Percentiles rank a stretch among this genome's conserved stretches.
Conservation (phyloP, 2,797 vertebrate species). For the Peromyscus nudipes region DNA sequence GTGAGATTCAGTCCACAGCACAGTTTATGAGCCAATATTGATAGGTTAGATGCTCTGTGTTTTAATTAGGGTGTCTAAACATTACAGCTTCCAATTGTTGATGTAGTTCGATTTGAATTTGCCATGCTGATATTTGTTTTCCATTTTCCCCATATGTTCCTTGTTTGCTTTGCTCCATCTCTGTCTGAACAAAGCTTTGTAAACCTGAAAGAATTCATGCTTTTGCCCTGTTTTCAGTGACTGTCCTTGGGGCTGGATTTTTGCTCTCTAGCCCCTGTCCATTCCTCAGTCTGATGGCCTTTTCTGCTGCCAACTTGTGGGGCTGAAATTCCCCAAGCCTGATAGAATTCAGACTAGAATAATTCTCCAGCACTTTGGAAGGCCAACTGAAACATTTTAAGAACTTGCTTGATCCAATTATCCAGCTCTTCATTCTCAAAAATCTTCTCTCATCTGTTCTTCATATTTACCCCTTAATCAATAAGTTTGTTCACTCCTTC, state of each 20-base stretch:
- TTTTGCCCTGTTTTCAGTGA: neutral
- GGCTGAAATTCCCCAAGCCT: neutral
- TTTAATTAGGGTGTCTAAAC: conserved; percentile 38
- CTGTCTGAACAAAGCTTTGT: neutral
- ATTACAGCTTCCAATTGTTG: neutral
- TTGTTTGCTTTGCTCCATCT: neutral
- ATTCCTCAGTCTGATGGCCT: neutral
- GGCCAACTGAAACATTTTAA: neutral
- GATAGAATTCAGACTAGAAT: neutral
- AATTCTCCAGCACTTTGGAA: neutral
- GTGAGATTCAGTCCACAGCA: neutral
- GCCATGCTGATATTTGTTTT: conserved; percentile 34
- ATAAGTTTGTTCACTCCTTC: neutral
- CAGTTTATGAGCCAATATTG: neutral
- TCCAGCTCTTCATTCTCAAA: neutral
- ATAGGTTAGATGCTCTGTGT: neutral
- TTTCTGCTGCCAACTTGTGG: neutral
- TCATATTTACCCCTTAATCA: neutral
- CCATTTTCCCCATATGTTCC: neutral
- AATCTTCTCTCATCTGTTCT: neutral
- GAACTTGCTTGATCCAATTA: neutral
- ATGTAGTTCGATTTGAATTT: conserved; percentile 34
- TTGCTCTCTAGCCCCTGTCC: neutral
- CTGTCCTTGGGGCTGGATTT: neutral
- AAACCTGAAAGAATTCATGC: conserved; percentile 1